A percentile compares a stretch with the other conserved stretches of the same genome.
phyloP scores from a whole-genome alignment of 2,888 invertebrate species.

The Sepiola atlantica region DNA sequence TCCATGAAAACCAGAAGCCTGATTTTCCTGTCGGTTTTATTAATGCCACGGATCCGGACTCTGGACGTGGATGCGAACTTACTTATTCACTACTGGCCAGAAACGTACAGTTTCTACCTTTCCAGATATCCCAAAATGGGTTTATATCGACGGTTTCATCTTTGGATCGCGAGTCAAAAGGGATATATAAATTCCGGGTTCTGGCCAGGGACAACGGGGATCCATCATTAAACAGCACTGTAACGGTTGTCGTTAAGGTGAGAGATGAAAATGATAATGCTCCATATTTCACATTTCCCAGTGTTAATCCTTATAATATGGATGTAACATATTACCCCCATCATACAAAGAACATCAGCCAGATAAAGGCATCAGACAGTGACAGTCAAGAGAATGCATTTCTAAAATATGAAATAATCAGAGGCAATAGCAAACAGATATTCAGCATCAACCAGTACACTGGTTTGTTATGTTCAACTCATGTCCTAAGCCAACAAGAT shows the following conservation, averaged over 20 bases:
- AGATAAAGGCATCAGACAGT: background rate
- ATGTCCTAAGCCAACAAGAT: background rate
- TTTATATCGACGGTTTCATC: background rate
- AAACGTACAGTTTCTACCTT: background rate
- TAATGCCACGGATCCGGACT: background rate
- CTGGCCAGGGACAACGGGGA: background rate
- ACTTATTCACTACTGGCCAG: background rate
- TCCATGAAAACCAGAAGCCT: background rate
- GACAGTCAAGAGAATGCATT: background rate
- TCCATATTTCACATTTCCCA: constrained; percentile 12
- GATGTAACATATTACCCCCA: background rate
- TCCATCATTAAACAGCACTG: background rate
- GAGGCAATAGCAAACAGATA: background rate
- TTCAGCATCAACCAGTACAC: constrained; percentile 1
- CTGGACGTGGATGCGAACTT: background rate
- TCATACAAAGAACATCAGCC: background rate
- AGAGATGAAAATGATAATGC: background rate
- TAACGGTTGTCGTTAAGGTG: background rate
- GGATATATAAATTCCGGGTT: background rate
- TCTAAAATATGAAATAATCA: constrained; percentile 9
- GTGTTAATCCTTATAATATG: background rate
- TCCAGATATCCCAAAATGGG: background rate
- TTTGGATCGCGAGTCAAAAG: background rate
- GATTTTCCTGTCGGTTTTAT: background rate
- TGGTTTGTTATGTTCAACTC: constrained; percentile 20